Evolutionary conservation across 2,113 vertebrate genomes (phyloP).

Genomic region (Crypturellus undulatus): DNA sequence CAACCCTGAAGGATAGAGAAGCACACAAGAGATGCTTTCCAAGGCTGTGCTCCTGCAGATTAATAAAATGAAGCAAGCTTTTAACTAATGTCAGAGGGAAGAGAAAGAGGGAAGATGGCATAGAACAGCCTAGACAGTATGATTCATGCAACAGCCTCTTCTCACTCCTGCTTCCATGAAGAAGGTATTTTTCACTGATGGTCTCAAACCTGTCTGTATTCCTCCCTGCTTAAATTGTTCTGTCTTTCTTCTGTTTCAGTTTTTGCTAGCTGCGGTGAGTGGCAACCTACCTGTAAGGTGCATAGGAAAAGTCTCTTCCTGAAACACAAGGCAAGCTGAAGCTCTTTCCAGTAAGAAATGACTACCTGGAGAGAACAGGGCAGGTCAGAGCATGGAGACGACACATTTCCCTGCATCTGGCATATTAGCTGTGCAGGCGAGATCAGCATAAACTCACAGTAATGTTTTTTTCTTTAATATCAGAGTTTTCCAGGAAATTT

Average conservation of each 20-base stretch:
- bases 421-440: neutral
- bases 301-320: neutral
- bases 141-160: neutral
- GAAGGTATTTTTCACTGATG: neutral
- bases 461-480: neutral
- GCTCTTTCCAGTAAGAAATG: neutral
- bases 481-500: neutral
- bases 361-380: neutral
- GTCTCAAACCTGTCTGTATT: neutral
- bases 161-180: accelerated
- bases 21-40: neutral
- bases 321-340: neutral
- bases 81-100: neutral
- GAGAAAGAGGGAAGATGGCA: neutral
- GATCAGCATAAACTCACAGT: neutral
- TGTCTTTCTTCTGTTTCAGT: neutral
- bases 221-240: neutral
- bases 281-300: neutral
- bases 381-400: neutral
- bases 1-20: neutral
- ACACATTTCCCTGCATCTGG: neutral
- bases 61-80: neutral
- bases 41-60: neutral
- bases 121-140: neutral
- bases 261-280: neutral